phyloP scores from a whole-genome alignment of 37 sponge, comb jelly and placozoan species.

The Theonella swinhoei region DNA sequence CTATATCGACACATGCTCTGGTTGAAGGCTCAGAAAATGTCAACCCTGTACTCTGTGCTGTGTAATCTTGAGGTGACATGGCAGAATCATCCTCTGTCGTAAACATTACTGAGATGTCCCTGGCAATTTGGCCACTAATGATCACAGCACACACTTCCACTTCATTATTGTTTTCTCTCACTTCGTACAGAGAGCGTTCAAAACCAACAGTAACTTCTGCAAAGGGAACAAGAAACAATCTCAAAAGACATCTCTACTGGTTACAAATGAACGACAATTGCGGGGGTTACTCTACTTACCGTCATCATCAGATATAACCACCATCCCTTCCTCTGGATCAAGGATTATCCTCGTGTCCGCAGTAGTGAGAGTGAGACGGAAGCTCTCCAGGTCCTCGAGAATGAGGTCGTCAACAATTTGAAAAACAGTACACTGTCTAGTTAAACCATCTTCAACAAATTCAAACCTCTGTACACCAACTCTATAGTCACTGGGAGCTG shows the following conservation, averaged over 20 bases:
- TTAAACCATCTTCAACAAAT: neutral
- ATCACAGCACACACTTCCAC: constrained; percentile 4
- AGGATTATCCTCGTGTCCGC: neutral
- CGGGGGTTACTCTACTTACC: neutral
- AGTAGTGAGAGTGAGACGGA: neutral
- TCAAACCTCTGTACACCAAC: neutral
- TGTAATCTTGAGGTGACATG: no score
- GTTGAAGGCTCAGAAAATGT: no score
- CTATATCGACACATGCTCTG: no score
- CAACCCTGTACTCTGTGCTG: no score
- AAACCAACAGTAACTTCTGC: constrained; percentile 32
- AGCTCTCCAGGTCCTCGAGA: constrained; percentile 27
- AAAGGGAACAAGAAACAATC: no score
- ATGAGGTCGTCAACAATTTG: constrained; percentile 9
- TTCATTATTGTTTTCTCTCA: neutral
- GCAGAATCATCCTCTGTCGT: no score
- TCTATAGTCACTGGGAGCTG: neutral
- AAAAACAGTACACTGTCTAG: neutral
- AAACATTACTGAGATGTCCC: no score
- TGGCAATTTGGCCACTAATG: no score
- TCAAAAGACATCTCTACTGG: no score
- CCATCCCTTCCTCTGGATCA: neutral
- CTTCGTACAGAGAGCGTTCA: neutral
- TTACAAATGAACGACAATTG: no score
- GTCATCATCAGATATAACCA: neutral